Evolutionary conservation across 1,140 invertebrate species (phyloP).

Genomic region (Hylyphantes graminicola): DNA sequence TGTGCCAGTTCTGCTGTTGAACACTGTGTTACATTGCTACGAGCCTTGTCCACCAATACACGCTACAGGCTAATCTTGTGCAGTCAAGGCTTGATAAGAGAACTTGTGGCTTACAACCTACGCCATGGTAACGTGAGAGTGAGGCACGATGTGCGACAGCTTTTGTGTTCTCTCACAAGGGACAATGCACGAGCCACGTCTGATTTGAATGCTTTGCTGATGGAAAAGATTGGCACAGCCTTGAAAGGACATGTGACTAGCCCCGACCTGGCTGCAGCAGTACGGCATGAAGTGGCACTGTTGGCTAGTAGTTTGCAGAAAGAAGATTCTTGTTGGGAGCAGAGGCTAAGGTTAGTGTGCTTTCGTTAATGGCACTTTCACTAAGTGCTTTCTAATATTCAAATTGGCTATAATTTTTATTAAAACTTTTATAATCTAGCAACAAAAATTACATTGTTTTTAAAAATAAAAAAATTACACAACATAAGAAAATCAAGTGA

Average conservation of each 20-base stretch:
- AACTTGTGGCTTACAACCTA: slow-evolving; percentile 91
- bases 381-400: no score
- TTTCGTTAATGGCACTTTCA: background rate
- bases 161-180: slow-evolving; percentile 89
- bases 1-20: slow-evolving; percentile 80
- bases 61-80: slow-evolving; percentile 83
- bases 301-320: slow-evolving; percentile 88
- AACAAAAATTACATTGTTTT: no score
- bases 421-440: no score
- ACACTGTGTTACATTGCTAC: slow-evolving; percentile 90
- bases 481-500: no score
- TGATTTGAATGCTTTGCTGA: slow-evolving; percentile 83
- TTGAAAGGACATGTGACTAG: slow-evolving; percentile 69
- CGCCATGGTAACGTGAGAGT: slow-evolving; percentile 72
- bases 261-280: slow-evolving; percentile 80
- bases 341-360: slow-evolving; percentile 77
- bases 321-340: slow-evolving; percentile 95
- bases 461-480: no score
- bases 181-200: slow-evolving; percentile 90
- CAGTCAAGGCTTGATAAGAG: slow-evolving; percentile 87
- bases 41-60: slow-evolving; percentile 88
- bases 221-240: slow-evolving; percentile 77
- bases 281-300: slow-evolving; percentile 88
- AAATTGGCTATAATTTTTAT: no score
- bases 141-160: slow-evolving; percentile 85